These are phyloP conservation scores for Hyppa rectilinea DNA, from an alignment of 2,888 invertebrate species.

Conservation along the genomic window DNA sequence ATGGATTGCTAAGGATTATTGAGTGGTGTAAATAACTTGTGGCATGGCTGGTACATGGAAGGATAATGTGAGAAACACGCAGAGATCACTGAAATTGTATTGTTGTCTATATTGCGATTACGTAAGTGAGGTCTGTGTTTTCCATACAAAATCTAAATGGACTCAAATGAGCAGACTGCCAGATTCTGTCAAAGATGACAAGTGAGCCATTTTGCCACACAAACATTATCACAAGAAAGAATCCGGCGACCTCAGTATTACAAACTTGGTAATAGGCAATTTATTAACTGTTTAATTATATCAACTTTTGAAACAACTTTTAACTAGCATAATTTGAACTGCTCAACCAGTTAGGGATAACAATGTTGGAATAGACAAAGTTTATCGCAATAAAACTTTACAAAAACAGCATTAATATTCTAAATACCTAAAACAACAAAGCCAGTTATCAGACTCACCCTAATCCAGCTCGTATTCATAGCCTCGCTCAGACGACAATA, in stretches of 20 bases:
- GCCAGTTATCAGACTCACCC: slow-evolving; percentile 26
- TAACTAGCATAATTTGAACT: slow-evolving; percentile 44
- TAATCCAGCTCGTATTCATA: slow-evolving; percentile 57
- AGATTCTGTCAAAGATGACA: neutral
- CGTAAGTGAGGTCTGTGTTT: neutral
- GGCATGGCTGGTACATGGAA: neutral
- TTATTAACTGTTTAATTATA: slow-evolving; percentile 38
- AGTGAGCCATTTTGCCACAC: neutral
- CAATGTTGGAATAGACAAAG: slow-evolving; percentile 44
- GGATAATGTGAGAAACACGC: neutral
- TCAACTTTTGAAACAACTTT: slow-evolving; percentile 41
- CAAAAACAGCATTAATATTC: slow-evolving; percentile 53
- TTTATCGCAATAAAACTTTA: slow-evolving; percentile 46
- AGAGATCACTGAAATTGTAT: neutral
- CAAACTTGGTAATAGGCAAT: slow-evolving; percentile 28
- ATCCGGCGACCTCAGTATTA: slow-evolving; percentile 11
- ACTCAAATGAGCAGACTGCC: neutral
- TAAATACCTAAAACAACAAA: slow-evolving; percentile 52
- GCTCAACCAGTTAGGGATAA: slow-evolving; percentile 44
- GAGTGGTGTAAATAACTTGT: slow-evolving; percentile 16
- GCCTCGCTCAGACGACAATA: slow-evolving; percentile 27
- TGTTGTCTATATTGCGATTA: neutral
- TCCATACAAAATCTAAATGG: neutral
- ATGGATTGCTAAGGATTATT: slow-evolving; percentile 22
- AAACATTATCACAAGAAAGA: neutral